Conservation (phyloP, 2,113 vertebrate species). For the Psephotus haematonotus region DNA sequence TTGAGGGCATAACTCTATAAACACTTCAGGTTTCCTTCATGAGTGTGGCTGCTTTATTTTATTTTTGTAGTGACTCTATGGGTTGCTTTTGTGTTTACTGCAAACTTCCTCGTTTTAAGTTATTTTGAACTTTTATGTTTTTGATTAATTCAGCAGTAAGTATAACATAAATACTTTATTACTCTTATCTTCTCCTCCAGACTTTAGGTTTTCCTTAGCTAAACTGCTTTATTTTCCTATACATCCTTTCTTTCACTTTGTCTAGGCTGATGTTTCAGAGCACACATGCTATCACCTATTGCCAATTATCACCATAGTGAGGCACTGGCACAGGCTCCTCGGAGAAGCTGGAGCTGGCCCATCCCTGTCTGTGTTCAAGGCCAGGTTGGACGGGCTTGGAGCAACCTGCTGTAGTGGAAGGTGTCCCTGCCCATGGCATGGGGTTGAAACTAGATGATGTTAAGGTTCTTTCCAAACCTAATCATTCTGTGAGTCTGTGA, state of each 20-base stretch:
- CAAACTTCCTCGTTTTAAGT: neutral
- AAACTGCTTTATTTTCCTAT: conserved; percentile 32
- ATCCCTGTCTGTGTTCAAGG: neutral
- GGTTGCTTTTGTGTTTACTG: neutral
- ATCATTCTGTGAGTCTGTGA: neutral
- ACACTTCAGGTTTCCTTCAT: neutral
- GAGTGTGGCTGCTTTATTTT: neutral
- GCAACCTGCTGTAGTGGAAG: neutral
- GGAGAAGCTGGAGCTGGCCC: neutral
- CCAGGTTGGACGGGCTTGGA: neutral
- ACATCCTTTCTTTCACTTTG: neutral
- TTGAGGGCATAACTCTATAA: neutral
- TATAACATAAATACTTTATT: conserved; percentile 41
- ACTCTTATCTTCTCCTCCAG: conserved; percentile 55
- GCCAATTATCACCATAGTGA: no score
- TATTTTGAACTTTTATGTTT: conserved; percentile 39
- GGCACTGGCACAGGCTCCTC: neutral
- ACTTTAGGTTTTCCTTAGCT: conserved; percentile 40
- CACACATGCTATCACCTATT: conserved; percentile 10
- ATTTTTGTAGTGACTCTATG: neutral
- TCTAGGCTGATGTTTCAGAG: neutral
- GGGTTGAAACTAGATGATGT: neutral
- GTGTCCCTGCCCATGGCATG: neutral
- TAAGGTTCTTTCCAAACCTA: neutral
- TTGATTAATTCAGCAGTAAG: conserved; percentile 13